Conservation (phyloP, 1,140 invertebrate genomes). For the Bombus pyrosoma region DNA sequence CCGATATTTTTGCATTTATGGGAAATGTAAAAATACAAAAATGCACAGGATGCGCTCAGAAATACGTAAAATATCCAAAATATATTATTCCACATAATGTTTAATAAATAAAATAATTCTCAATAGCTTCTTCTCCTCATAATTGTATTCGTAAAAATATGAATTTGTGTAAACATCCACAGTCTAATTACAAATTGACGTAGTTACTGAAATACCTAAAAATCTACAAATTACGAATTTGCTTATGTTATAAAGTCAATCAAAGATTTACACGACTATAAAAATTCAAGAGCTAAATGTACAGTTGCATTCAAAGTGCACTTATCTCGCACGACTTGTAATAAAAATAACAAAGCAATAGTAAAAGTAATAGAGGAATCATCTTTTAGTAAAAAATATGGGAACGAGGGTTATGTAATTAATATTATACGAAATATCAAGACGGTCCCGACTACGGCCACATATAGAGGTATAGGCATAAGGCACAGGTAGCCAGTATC, state of each 20-base stretch:
- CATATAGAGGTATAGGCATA: conserved; percentile 71
- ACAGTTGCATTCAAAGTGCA: neutral
- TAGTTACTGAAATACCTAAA: too few species aligned
- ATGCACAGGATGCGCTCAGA: too few species aligned
- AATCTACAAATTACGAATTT: too few species aligned
- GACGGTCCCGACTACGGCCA: conserved; percentile 67
- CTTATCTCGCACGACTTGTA: neutral
- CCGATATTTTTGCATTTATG: too few species aligned
- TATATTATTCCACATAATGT: too few species aligned
- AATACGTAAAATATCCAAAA: too few species aligned
- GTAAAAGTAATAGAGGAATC: neutral
- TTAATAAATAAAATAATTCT: neutral
- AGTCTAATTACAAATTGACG: too few species aligned
- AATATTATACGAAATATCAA: conserved; percentile 36
- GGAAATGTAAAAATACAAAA: too few species aligned
- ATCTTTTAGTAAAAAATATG: neutral
- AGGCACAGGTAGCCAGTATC: conserved; percentile 74
- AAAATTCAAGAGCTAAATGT: too few species aligned
- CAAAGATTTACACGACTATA: too few species aligned
- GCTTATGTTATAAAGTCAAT: too few species aligned
- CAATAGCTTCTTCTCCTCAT: too few species aligned
- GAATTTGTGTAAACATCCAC: neutral
- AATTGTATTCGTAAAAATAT: neutral
- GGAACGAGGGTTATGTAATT: neutral
- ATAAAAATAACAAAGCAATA: neutral